Base-by-base conservation (phyloP, 2,888 invertebrate genomes). In the Andrena bucephala region DNA sequence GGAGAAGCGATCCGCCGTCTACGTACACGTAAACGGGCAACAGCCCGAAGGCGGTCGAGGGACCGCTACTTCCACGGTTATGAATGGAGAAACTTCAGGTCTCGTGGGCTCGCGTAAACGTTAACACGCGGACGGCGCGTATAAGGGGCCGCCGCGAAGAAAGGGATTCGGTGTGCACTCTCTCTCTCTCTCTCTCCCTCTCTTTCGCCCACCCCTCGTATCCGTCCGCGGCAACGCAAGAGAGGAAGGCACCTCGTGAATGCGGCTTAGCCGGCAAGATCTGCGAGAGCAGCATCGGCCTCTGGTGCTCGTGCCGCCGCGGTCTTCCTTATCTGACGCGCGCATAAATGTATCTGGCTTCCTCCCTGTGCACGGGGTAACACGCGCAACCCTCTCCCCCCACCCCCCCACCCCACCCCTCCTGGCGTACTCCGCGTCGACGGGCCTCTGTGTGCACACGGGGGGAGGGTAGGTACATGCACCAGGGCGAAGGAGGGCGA, bases 81-180 rank as follows among this genome's bases (percentile, higher is more conserved):
- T 92, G 92, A 92, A 92, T 92, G 92, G 90, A 91, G 91, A 91
- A 92, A 92, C 92, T 92, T 92, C 87, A 85, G 86, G 87, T 83
- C 84, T 77, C 75, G 74, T 71, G 74, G 62, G 67, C 83, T 73
- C 84, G 74, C 77, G 84, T 80, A 80, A 84, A 85, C 78, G 74
- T 85, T 78, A 75, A 78, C 83, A 67, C 81, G 65, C 52, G 68
- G 60, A n/a, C 77, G 29, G 67, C 52, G 36, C 72, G 76, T 67
- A 36, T 73, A 83, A 83, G 83, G 83, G 83, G 24, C 52, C 78
- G 70, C 63, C 27, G 27, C 67, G 74, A 83, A 86, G 76, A 81
- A 83, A 83, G 83, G 79, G 81, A 83, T 81, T 75, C 83, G 71
- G 71, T 66, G 33, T 48, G n/a, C 13, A 10, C 20, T 13, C 59